Percentiles rank a stretch among this genome's conserved stretches.
These are phyloP conservation scores for Chymomyza caudatula DNA, from an alignment of 2,888 invertebrate genomes.

Conservation along the genomic window DNA sequence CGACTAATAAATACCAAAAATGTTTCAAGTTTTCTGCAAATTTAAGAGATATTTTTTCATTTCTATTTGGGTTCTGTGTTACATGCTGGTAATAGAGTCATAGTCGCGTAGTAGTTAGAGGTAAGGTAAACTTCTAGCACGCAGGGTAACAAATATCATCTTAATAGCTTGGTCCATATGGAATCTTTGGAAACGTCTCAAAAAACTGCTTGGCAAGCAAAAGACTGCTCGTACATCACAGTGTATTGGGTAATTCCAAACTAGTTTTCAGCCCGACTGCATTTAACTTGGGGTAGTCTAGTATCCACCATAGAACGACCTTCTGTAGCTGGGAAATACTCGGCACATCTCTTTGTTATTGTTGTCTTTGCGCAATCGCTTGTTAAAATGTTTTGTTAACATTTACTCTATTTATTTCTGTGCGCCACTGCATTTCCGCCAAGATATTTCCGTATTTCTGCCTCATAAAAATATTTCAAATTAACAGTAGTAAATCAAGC, in stretches of 20 bases:
- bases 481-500: constrained; percentile 45
- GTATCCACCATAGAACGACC: not conserved
- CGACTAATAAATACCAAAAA: too few species aligned
- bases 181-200: too few species aligned
- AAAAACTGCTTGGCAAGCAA: not conserved
- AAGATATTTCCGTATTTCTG: constrained; percentile 21
- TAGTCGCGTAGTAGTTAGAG: too few species aligned
- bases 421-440: constrained; percentile 57
- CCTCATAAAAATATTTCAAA: constrained; percentile 59
- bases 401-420: constrained; percentile 18
- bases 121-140: too few species aligned
- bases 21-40: too few species aligned
- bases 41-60: too few species aligned
- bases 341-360: constrained; percentile 45
- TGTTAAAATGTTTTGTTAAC: constrained; percentile 28
- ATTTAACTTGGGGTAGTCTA: not conserved
- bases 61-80: too few species aligned
- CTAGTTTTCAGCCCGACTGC: not conserved
- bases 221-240: not conserved
- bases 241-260: not conserved
- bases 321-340: too few species aligned
- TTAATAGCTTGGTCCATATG: too few species aligned
- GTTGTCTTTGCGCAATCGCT: constrained; percentile 30
- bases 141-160: too few species aligned
- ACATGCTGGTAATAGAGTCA: too few species aligned